Percentiles rank a stretch among this genome's conserved stretches.
Conservation (phyloP, 1,140 invertebrate species). For the Cherax quadricarinatus region DNA sequence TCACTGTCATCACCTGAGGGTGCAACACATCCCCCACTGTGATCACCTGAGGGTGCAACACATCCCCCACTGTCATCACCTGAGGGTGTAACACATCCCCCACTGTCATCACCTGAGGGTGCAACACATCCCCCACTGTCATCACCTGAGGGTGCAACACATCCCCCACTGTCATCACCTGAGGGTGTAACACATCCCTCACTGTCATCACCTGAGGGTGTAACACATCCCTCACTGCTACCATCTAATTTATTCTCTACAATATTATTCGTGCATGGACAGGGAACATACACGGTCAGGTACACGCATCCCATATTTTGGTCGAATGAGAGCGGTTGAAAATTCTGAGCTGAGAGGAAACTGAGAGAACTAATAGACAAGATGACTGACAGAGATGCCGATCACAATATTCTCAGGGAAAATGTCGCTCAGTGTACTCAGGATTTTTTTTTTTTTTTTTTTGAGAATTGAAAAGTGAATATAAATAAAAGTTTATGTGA, state of each 20-base stretch:
- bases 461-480: too few species aligned
- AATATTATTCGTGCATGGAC: constrained; percentile 3
- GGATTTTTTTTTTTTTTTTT: too few species aligned
- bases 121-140: background rate
- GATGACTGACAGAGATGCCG: background rate
- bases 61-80: background rate
- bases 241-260: constrained; percentile 10
- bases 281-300: constrained; percentile 21
- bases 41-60: too few species aligned
- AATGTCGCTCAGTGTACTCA: background rate
- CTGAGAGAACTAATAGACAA: constrained; percentile 29
- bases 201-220: background rate
- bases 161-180: background rate
- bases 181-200: background rate
- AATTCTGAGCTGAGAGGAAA: background rate
- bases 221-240: background rate
- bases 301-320: background rate
- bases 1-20: background rate
- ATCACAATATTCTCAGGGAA: constrained; percentile 3
- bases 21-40: background rate
- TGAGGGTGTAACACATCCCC: background rate
- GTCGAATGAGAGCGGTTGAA: background rate
- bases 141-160: background rate
- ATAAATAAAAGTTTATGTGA: too few species aligned
- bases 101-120: background rate